Conservation (phyloP, 2,113 vertebrate species). For the Myotis davidii region DNA sequence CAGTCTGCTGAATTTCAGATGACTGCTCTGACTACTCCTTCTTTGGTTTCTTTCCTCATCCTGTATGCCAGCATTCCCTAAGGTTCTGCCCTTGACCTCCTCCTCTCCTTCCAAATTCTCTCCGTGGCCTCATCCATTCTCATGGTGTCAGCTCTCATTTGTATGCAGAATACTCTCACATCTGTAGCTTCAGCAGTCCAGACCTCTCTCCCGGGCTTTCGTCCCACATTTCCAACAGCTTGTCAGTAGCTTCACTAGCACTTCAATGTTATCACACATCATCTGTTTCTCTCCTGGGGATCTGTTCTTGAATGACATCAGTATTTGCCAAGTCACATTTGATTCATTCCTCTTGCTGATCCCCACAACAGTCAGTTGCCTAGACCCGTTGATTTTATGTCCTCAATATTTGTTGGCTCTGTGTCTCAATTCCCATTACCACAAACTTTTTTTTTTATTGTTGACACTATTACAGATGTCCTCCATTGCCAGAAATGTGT, state of each 20-base stretch:
- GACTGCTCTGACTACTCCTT: not conserved
- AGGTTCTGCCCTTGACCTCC: conserved; percentile 21
- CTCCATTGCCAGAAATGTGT: no score
- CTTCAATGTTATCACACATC: not conserved
- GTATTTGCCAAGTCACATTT: conserved; percentile 29
- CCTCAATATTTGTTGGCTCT: conserved; percentile 11
- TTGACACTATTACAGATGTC: no score
- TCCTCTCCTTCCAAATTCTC: not conserved
- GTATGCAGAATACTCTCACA: not conserved
- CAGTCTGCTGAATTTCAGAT: not conserved
- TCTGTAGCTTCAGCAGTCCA: not conserved
- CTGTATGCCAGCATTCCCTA: not conserved
- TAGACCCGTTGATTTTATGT: not conserved
- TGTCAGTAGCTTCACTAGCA: conserved; percentile 1
- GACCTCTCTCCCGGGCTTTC: not conserved
- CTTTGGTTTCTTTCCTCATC: not conserved
- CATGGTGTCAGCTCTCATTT: not conserved
- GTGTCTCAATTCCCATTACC: not conserved
- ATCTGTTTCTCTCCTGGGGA: not conserved
- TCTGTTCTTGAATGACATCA: not conserved
- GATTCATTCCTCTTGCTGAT: not conserved
- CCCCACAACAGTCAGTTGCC: not conserved
- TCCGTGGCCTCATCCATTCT: not conserved
- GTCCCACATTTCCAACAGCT: not conserved
- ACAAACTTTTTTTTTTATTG: not conserved